Base-by-base conservation (phyloP, 2,888 invertebrate species). In the Seira ritae region DNA sequence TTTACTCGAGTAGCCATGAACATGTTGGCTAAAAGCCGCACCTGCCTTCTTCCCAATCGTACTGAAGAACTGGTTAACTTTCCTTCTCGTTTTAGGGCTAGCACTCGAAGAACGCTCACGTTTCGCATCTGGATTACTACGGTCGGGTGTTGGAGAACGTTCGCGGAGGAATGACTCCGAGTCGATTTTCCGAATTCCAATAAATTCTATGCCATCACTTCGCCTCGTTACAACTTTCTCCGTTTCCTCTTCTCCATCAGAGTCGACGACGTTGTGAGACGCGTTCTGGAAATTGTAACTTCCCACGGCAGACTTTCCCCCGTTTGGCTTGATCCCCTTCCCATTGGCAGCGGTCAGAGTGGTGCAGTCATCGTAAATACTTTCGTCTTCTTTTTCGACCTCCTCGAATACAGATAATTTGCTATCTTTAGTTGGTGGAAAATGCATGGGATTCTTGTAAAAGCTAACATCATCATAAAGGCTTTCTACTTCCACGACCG, bases 21-120 rank as follows among this genome's bases (percentile, higher is more conserved):
- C 82, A 55, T 80, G 84, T 65, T 76, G 85, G 50, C 86, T 88
- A 60, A 88, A 89, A 8, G 89, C 89, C n/a, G 89, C 89, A 24
- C 89, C 89, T 22, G 89, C 88, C 69, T 80, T 87, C 72, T 88
- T 89, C 12, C 89, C 89, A 60, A 89, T 87, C 10, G 89, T 89
- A 70, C 89, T 89, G 72, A 89, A 89, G 69, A 89, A 89, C 46
- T 89, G 89, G 72, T 89, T 89, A 1, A 89, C 87, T 85, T 86
- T 55, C 68, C 88, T 71, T 22, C 88, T 80, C 0, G 87, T 84
- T 84, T 88, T 88, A 1, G 89, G 89, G 70, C 89, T 89, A 8
- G 84, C 85, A 1, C 86, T 86, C 0, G 86, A 88, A 23, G 87
- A 85, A 12, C 88, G 80, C 17, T 89, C 87, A 62, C 87, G 23